A percentile compares a stretch with the other conserved stretches of the same genome.
These are phyloP conservation scores for Caracal caracal DNA, from an alignment of 2,113 vertebrate genomes.

Conservation along the genomic window DNA sequence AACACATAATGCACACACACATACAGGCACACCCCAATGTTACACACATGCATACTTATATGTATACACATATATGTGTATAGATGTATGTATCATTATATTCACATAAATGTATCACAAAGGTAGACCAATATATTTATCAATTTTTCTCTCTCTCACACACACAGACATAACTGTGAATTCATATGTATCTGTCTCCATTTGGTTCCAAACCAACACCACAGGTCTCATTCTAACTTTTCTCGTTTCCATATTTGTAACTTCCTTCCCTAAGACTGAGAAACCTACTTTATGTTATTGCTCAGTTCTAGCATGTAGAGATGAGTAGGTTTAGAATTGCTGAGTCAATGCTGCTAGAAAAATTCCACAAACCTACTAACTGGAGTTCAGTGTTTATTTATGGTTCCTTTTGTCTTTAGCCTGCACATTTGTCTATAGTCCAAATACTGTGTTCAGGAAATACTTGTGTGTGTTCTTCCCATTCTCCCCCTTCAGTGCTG, in stretches of 20 bases:
- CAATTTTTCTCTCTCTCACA: not conserved
- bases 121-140: not conserved
- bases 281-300: not conserved
- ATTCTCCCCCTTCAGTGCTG: not conserved
- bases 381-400: not conserved
- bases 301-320: not conserved
- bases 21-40: not conserved
- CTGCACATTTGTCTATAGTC: not conserved
- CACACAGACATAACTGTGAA: not conserved
- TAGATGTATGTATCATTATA: not conserved
- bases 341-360: not conserved
- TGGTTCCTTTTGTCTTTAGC: slow-evolving; percentile 8
- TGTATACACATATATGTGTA: not conserved
- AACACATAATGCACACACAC: not conserved
- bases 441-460: not conserved
- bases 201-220: not conserved
- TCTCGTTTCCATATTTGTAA: not conserved
- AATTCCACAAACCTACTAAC: not conserved
- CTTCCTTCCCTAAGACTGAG: not conserved
- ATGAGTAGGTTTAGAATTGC: not conserved
- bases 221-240: not conserved
- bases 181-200: not conserved
- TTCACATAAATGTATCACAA: not conserved
- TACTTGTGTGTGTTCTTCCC: not conserved
- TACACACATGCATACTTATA: not conserved